phyloP scores from a whole-genome alignment of 2,888 invertebrate species.

The Euproctis similis region DNA sequence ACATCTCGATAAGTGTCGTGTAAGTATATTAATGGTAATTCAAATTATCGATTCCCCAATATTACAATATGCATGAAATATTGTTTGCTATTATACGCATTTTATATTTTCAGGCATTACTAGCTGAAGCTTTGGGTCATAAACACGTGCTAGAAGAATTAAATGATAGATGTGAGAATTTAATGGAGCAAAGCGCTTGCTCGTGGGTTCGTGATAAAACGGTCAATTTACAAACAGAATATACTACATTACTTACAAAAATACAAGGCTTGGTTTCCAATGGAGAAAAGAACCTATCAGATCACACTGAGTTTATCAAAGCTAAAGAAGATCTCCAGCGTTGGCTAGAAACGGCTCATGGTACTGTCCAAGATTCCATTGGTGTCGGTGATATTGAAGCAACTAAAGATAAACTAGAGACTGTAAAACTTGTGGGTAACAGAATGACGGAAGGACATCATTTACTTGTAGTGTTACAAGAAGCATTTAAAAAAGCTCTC shows the following conservation, averaged over 20 bases:
- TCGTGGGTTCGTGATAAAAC: conserved; percentile 91
- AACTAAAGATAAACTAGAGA: conserved; percentile 87
- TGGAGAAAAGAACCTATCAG: conserved; percentile 92
- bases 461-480: conserved; percentile 86
- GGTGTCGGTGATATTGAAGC: conserved; percentile 86
- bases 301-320: conserved; percentile 92
- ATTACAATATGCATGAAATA: background rate
- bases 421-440: conserved; percentile 82
- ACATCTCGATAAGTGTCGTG: conserved; percentile 84
- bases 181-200: conserved; percentile 91
- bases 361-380: conserved; percentile 87
- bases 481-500: conserved; percentile 89
- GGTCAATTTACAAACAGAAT: conserved; percentile 87
- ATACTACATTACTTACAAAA: conserved; percentile 85
- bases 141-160: conserved; percentile 88
- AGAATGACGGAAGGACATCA: conserved; percentile 90
- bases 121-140: conserved; percentile 84
- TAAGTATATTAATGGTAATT: conserved; percentile 41
- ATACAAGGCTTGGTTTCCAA: conserved; percentile 88
- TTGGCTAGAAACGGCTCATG: conserved; percentile 89
- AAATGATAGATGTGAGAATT: conserved; percentile 89
- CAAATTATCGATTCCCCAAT: no score
- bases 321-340: conserved; percentile 88
- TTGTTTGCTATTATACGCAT: no score
- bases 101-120: conserved; percentile 77